Evolutionary conservation across 2,888 invertebrate species (phyloP).

Genomic region (Leuctra nigra): DNA sequence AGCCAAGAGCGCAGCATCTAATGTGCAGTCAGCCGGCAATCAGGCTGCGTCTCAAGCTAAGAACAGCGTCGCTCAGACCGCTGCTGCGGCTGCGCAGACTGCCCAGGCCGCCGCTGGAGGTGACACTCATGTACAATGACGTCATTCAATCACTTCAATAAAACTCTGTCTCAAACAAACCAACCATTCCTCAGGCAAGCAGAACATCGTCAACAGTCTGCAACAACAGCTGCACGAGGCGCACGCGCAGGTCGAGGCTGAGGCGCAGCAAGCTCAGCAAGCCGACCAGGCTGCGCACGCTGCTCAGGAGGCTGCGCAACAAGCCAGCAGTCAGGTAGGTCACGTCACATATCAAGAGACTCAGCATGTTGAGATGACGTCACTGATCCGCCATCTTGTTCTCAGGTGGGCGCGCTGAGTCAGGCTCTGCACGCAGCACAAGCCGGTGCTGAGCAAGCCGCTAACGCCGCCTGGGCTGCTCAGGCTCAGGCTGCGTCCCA

Average conservation of each 20-base stretch:
- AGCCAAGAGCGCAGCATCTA: conserved; percentile 1
- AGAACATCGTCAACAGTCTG: conserved; percentile 5
- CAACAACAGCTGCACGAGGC: conserved; percentile 7
- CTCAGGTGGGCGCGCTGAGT: background rate
- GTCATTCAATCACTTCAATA: too few relatives aligned
- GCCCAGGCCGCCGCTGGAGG: background rate
- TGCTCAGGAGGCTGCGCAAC: background rate
- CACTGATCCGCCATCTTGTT: too few relatives aligned
- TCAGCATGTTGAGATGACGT: too few relatives aligned
- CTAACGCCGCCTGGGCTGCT: background rate
- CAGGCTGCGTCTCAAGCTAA: background rate
- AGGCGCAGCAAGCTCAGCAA: conserved; percentile 1
- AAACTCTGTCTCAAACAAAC: too few relatives aligned
- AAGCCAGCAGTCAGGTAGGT: conserved; percentile 1
- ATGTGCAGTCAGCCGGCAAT: background rate
- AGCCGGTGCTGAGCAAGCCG: background rate
- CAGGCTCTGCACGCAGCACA: conserved; percentile 1
- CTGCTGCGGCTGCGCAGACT: background rate
- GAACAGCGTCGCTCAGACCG: background rate
- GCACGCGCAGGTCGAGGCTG: conserved; percentile 1
- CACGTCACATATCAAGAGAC: too few relatives aligned
- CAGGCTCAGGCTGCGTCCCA: background rate
- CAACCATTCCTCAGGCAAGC: too few relatives aligned
- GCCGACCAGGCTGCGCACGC: conserved; percentile 7
- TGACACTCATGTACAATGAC: too few relatives aligned